Evolutionary conservation across 2,888 invertebrate species (phyloP).

Genomic region (Cantharis lateralis): DNA sequence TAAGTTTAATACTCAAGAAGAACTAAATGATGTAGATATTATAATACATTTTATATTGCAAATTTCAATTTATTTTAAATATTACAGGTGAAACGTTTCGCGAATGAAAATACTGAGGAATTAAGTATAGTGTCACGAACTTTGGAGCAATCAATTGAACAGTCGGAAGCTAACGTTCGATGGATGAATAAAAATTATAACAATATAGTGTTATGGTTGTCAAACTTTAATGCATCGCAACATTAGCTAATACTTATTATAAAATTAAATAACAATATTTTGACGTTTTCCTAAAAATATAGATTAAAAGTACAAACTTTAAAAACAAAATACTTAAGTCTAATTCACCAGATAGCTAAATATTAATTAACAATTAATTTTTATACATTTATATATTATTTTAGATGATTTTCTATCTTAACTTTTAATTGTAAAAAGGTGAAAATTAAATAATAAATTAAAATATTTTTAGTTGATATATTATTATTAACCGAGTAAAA

Average conservation of each 20-base stretch:
- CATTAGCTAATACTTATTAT: background rate
- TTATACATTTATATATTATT: background rate
- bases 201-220: slow-evolving; percentile 76
- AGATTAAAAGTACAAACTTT: slow-evolving; percentile 2
- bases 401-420: background rate
- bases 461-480: background rate
- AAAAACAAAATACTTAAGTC: background rate
- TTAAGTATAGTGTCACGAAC: slow-evolving; percentile 69
- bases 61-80: background rate
- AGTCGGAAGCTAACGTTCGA: slow-evolving; percentile 77
- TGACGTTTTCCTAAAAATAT: background rate
- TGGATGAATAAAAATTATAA: slow-evolving; percentile 82
- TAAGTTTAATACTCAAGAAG: slow-evolving; percentile 75
- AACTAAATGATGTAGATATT: slow-evolving; percentile 72
- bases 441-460: background rate
- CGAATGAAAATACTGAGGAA: slow-evolving; percentile 65
- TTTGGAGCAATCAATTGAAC: slow-evolving; percentile 80
- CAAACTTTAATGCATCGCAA: background rate
- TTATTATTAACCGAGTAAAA: background rate
- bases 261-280: background rate
- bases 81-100: slow-evolving; percentile 55
- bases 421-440: background rate
- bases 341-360: background rate
- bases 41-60: background rate
- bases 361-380: background rate